Evolutionary conservation across 2,888 invertebrate genomes (phyloP).

Genomic region (Eubasilissa splendida): DNA sequence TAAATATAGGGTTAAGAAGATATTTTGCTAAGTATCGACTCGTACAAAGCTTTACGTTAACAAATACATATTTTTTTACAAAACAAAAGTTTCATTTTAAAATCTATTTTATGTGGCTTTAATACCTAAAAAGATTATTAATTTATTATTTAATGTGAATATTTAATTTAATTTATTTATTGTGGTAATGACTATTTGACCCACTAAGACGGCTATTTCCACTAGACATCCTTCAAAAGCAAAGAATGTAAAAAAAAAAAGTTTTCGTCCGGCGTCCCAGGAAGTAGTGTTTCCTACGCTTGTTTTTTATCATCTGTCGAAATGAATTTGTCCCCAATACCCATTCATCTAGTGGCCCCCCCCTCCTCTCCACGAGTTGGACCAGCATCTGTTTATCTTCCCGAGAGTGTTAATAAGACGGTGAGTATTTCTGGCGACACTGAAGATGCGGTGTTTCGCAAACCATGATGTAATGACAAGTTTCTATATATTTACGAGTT

Average conservation of each 20-base stretch:
- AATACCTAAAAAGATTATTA: too few species aligned
- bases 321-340: constrained; percentile 55
- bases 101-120: too few species aligned
- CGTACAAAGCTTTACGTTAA: neutral
- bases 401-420: constrained; percentile 16
- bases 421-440: constrained; percentile 38
- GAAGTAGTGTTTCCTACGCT: constrained; percentile 45
- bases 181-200: constrained; percentile 31
- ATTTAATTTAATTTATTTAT: too few species aligned
- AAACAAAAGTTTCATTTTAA: too few species aligned
- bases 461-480: constrained; percentile 42
- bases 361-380: constrained; percentile 20
- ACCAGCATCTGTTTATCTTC: constrained; percentile 43
- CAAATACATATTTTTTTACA: too few species aligned
- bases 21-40: neutral
- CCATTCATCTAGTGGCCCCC: constrained; percentile 48
- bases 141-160: too few species aligned
- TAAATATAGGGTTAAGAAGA: too few species aligned
- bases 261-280: constrained; percentile 44
- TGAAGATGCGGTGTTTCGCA: constrained; percentile 40
- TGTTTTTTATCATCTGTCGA: constrained; percentile 40
- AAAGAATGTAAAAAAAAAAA: constrained; percentile 27
- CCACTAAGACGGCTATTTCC: constrained; percentile 51
- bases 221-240: constrained; percentile 22
- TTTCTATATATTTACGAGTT: neutral